Evolutionary conservation across 2,888 invertebrate species (phyloP).

Genomic region (Adelognathus sp.): DNA sequence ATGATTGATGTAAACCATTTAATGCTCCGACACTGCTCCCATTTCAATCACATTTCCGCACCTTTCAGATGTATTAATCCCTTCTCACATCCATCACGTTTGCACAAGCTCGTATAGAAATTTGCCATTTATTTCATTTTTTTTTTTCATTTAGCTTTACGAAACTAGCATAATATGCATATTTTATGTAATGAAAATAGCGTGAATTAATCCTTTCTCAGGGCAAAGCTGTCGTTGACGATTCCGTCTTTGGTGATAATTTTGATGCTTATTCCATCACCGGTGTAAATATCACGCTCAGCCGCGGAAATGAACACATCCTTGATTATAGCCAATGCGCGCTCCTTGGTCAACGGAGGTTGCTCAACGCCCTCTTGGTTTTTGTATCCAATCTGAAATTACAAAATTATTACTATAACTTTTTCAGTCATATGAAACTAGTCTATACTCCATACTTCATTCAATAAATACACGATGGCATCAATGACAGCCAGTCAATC

Average conservation of each 20-base stretch:
- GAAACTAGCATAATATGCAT: conserved; percentile 2
- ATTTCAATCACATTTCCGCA: too few relatives aligned
- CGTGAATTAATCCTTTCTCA: conserved; percentile 94
- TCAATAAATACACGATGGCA: too few relatives aligned
- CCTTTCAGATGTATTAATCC: too few relatives aligned
- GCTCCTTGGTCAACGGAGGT: conserved; percentile 88
- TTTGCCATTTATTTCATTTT: conserved; percentile 4
- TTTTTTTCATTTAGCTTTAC: neutral
- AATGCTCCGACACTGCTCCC: too few relatives aligned
- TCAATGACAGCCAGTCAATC: too few relatives aligned
- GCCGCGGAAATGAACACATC: conserved; percentile 99
- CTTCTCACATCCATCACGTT: too few relatives aligned
- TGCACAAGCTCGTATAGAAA: too few relatives aligned
- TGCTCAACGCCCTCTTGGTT: conserved; percentile 87
- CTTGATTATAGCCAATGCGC: conserved; percentile 92
- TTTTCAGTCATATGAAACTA: neutral
- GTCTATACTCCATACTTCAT: too few relatives aligned
- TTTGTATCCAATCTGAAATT: conserved; percentile 89
- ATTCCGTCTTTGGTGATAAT: conserved; percentile 95
- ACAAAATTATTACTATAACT: neutral
- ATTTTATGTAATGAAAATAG: conserved; percentile 44
- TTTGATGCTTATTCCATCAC: conserved; percentile 93
- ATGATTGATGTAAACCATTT: too few relatives aligned
- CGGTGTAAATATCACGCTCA: conserved; percentile 98
- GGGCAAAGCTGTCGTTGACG: conserved; percentile 87